phyloP scores from a whole-genome alignment of 2,113 vertebrate species.

The Enhydra lutris region DNA sequence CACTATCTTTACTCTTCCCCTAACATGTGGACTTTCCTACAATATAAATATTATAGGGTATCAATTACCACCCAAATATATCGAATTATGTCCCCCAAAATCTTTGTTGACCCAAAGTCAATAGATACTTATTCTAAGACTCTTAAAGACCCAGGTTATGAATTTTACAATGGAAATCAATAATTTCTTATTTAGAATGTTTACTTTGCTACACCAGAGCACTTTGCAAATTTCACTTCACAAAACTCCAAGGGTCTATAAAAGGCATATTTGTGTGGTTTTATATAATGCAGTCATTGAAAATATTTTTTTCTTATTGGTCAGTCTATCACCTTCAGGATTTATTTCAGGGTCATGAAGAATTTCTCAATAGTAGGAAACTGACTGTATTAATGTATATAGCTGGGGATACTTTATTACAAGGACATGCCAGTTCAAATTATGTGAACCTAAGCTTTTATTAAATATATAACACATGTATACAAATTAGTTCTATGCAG shows the following conservation, averaged over 20 bases:
- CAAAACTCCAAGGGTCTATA: constrained; percentile 27
- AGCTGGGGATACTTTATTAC: neutral
- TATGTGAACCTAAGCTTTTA: neutral
- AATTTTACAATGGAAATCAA: constrained; percentile 68
- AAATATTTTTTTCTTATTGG: constrained; percentile 2
- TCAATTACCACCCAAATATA: constrained; percentile 47
- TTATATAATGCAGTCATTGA: neutral
- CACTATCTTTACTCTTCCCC: neutral
- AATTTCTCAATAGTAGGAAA: neutral
- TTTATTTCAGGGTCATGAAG: neutral
- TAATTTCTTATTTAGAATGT: constrained; percentile 62
- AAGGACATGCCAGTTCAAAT: neutral
- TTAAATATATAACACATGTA: neutral
- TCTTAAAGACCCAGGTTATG: constrained; percentile 54
- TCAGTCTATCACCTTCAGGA: neutral
- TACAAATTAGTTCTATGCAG: neutral
- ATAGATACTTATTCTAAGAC: constrained; percentile 57
- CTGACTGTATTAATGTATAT: neutral
- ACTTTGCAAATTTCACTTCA: constrained; percentile 44
- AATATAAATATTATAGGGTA: constrained; percentile 40
- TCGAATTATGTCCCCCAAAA: constrained; percentile 43
- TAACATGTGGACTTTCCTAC: neutral
- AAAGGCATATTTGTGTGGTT: constrained; percentile 28
- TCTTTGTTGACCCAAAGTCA: constrained; percentile 56
- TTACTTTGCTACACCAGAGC: constrained; percentile 16